A percentile compares a stretch with the other conserved stretches of the same genome.
Evolutionary conservation across 2,797 vertebrate genomes (phyloP).

Genomic region (Sphenopsis melanotis): DNA sequence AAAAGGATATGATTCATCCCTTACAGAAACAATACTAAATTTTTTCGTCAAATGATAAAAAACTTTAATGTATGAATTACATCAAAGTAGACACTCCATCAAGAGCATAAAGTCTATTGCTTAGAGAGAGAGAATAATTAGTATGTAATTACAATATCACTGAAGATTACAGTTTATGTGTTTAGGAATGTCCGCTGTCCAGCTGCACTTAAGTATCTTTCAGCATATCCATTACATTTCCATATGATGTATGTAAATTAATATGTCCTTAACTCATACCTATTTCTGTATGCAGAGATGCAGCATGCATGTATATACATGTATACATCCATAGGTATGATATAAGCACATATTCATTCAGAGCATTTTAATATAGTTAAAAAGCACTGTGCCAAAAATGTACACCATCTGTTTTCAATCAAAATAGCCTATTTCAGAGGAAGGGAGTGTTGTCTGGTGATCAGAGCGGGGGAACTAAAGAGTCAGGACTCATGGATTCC

Average conservation of each 20-base stretch:
- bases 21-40: not conserved
- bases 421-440: constrained; percentile 63
- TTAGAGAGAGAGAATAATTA: not conserved
- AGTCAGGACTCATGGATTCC: constrained; percentile 43
- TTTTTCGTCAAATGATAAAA: not conserved
- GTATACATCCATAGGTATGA: constrained; percentile 28
- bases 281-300: constrained; percentile 39
- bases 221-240: constrained; percentile 60
- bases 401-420: constrained; percentile 68
- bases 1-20: not conserved
- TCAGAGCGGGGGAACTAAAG: constrained; percentile 40
- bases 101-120: not conserved
- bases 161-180: constrained; percentile 3
- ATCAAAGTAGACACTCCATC: not conserved
- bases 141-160: constrained; percentile 9
- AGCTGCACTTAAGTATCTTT: constrained; percentile 57
- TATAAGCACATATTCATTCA: constrained; percentile 58
- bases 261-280: constrained; percentile 35
- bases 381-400: constrained; percentile 57
- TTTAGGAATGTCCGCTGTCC: constrained; percentile 62
- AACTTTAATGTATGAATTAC: not conserved
- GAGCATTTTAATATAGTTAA: constrained; percentile 65
- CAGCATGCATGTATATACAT: not conserved
- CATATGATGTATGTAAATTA: constrained; percentile 47
- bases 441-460: constrained; percentile 56